A percentile compares a stretch with the other conserved stretches of the same genome.
Evolutionary conservation across 2,888 invertebrate genomes (phyloP).

Genomic region (Strigamia crassipes): DNA sequence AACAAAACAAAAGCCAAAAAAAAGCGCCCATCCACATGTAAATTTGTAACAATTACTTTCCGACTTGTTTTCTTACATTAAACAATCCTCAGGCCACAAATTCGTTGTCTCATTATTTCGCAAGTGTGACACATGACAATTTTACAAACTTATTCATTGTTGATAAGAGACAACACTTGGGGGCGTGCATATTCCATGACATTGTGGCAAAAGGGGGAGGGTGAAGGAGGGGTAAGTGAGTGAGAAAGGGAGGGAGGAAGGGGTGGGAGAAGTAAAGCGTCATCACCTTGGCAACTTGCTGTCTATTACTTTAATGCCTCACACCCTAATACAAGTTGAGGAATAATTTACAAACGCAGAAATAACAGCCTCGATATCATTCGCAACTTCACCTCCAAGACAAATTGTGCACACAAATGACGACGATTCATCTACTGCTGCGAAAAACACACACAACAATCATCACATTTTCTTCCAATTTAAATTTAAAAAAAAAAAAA

Average conservation of each 20-base stretch:
- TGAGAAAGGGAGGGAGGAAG: not conserved
- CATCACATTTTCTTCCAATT: no score
- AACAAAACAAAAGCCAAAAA: not conserved
- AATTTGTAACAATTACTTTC: not conserved
- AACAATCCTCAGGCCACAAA: conserved; percentile 20
- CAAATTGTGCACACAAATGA: not conserved
- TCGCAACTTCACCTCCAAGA: not conserved
- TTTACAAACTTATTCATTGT: conserved; percentile 38
- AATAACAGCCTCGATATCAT: conserved; percentile 18
- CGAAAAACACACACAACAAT: no score
- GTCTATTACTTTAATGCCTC: conserved; percentile 38
- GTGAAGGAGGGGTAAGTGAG: conserved; percentile 7
- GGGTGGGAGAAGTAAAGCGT: conserved; percentile 6
- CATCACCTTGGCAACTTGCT: conserved; percentile 40
- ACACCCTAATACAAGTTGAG: conserved; percentile 34
- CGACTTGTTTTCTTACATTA: not conserved
- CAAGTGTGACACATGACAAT: conserved; percentile 34
- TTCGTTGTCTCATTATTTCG: conserved; percentile 19
- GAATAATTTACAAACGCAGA: conserved; percentile 31
- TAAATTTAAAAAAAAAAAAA: no score
- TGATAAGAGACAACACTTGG: conserved; percentile 40
- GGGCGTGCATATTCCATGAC: conserved; percentile 42
- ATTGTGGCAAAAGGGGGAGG: conserved; percentile 38
- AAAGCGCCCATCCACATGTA: not conserved
- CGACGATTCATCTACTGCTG: no score